phyloP scores from a whole-genome alignment of 2,888 invertebrate genomes.

The Andrena chrysosceles region DNA sequence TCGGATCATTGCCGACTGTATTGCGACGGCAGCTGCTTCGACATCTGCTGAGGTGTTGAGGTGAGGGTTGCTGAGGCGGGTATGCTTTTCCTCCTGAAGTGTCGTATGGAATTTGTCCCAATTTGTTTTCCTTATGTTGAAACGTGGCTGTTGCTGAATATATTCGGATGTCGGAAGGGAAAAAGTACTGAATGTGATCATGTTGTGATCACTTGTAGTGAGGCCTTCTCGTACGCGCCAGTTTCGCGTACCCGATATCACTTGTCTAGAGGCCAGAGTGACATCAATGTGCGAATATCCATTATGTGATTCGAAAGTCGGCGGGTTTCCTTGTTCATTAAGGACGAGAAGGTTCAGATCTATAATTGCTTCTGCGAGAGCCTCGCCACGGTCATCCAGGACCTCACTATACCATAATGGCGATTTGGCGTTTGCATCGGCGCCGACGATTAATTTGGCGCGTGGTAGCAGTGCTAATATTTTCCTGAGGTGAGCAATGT shows the following conservation, averaged over 20 bases:
- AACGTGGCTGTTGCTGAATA: too few species aligned
- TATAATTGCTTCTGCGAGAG: not conserved
- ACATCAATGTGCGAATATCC: not conserved
- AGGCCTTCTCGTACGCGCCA: not conserved
- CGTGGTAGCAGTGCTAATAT: not conserved
- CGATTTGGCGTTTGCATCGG: not conserved
- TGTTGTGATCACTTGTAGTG: slow-evolving; percentile 15
- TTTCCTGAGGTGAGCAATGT: not conserved
- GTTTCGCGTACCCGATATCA: rapidly evolving
- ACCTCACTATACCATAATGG: not conserved
- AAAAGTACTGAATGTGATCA: not conserved
- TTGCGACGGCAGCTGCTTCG: too few species aligned
- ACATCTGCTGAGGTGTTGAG: too few species aligned
- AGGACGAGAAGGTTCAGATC: not conserved
- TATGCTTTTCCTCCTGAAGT: too few species aligned
- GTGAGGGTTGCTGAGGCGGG: too few species aligned
- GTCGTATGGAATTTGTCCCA: too few species aligned
- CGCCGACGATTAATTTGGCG: not conserved
- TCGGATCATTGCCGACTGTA: too few species aligned
- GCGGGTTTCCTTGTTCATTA: not conserved
- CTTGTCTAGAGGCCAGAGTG: not conserved
- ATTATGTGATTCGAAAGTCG: not conserved
- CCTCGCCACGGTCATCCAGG: not conserved
- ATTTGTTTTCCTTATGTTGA: too few species aligned
- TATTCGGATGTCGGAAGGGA: too few species aligned